phyloP scores from a whole-genome alignment of 2,113 vertebrate species.

The Neotragus pygmaeus region DNA sequence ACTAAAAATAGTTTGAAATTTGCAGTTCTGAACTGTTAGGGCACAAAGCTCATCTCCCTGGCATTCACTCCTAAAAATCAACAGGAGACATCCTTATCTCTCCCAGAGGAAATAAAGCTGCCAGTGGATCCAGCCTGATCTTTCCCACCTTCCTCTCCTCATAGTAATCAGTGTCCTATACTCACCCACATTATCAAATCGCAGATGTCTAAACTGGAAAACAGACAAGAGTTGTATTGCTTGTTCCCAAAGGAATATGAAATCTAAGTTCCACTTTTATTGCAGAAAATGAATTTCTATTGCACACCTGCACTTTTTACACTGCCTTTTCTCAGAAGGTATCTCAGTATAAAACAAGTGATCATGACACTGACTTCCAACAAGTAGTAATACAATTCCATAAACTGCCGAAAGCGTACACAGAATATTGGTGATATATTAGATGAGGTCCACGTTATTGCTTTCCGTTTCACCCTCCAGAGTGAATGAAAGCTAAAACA shows the following conservation, averaged over 20 bases:
- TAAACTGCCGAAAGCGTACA: neutral
- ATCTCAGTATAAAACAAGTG: constrained; percentile 6
- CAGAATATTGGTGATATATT: neutral
- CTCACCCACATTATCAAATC: neutral
- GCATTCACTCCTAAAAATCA: neutral
- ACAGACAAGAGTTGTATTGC: constrained; percentile 4
- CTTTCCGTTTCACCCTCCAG: neutral
- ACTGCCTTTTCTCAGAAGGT: constrained; percentile 25
- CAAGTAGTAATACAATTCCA: neutral
- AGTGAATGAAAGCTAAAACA: neutral
- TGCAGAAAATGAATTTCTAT: constrained; percentile 38
- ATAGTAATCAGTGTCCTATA: neutral
- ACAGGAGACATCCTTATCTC: neutral
- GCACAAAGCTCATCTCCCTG: neutral
- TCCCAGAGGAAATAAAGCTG: neutral
- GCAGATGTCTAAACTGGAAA: neutral
- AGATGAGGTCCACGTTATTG: neutral
- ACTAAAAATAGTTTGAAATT: neutral
- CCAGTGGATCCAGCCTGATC: neutral
- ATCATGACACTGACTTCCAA: neutral
- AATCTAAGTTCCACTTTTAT: constrained; percentile 14
- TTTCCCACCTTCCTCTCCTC: neutral
- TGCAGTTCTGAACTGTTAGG: neutral
- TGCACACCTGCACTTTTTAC: neutral
- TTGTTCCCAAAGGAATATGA: constrained; percentile 18